phyloP scores from a whole-genome alignment of 2,797 vertebrate genomes.

The Orientallactaga sibirica region DNA sequence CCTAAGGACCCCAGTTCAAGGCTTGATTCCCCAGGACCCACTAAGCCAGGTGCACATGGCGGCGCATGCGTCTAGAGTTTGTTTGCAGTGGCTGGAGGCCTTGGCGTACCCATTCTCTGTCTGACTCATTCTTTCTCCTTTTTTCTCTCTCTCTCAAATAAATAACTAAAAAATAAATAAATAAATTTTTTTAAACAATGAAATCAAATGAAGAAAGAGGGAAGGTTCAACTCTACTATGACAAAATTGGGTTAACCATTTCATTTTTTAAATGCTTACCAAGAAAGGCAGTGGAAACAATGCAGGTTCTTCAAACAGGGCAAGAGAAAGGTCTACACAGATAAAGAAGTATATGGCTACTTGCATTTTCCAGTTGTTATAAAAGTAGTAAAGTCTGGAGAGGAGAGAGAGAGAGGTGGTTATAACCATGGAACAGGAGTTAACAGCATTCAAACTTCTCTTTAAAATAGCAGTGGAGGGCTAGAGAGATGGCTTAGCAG shows the following conservation, averaged over 20 bases:
- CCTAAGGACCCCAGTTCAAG: too few species aligned
- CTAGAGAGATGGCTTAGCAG: background rate
- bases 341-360: constrained; percentile 93
- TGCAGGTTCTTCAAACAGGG: constrained; percentile 94
- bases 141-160: too few species aligned
- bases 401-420: constrained; percentile 31
- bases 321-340: constrained; percentile 91
- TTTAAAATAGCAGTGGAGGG: background rate
- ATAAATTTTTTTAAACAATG: background rate
- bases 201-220: constrained; percentile 22
- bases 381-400: constrained; percentile 93
- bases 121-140: too few species aligned
- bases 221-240: background rate
- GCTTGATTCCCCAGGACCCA: too few species aligned
- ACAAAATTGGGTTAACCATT: background rate
- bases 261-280: constrained; percentile 87
- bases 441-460: background rate
- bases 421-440: background rate
- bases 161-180: too few species aligned
- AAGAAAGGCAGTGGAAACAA: constrained; percentile 90
- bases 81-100: too few species aligned
- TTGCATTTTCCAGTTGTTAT: constrained; percentile 93
- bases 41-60: too few species aligned
- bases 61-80: too few species aligned
- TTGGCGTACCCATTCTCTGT: too few species aligned